Percentiles rank a stretch among this genome's conserved stretches.
These are phyloP conservation scores for Danionella cerebrum DNA, from an alignment of 2,113 vertebrate genomes.

Conservation along the genomic window DNA sequence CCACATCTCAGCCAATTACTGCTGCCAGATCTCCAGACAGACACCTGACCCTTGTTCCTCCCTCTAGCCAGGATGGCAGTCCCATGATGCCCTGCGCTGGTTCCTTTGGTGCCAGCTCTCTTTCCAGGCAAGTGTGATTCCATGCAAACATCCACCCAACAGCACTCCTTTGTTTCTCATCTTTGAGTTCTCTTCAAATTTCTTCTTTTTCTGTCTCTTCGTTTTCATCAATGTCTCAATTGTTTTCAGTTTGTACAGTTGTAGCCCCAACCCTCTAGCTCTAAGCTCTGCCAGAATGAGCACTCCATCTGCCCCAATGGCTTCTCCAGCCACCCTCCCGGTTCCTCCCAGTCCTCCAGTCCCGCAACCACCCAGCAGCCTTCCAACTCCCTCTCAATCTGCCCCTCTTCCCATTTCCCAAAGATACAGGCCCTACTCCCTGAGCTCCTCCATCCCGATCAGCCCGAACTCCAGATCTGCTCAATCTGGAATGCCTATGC, in stretches of 20 bases:
- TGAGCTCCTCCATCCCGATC: slow-evolving; percentile 60
- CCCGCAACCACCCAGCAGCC: slow-evolving; percentile 45
- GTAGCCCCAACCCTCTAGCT: slow-evolving; percentile 74
- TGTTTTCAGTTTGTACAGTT: slow-evolving; percentile 88
- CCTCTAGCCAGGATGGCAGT: slow-evolving; percentile 80
- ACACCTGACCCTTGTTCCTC: slow-evolving; percentile 73
- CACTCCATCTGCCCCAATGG: slow-evolving; percentile 45
- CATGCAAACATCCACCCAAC: neutral
- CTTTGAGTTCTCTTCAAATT: neutral
- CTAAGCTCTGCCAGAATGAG: slow-evolving; percentile 57
- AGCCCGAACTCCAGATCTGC: slow-evolving; percentile 46
- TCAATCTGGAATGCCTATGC: slow-evolving; percentile 60
- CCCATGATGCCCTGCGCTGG: slow-evolving; percentile 81
- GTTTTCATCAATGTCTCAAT: slow-evolving; percentile 44
- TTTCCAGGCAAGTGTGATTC: slow-evolving; percentile 82
- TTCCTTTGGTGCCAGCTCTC: slow-evolving; percentile 85
- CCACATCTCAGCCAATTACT: slow-evolving; percentile 89
- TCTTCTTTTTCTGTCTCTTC: neutral
- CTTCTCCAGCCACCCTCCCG: slow-evolving; percentile 47
- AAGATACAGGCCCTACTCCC: slow-evolving; percentile 80
- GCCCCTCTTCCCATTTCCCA: slow-evolving; percentile 72
- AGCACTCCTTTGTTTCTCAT: too few species aligned
- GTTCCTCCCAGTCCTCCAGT: slow-evolving; percentile 41
- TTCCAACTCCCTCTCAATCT: slow-evolving; percentile 51
- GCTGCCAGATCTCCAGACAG: slow-evolving; percentile 85